These are phyloP conservation scores for Serinus canaria DNA, from an alignment of 2,113 vertebrate genomes.

Conservation along the genomic window DNA sequence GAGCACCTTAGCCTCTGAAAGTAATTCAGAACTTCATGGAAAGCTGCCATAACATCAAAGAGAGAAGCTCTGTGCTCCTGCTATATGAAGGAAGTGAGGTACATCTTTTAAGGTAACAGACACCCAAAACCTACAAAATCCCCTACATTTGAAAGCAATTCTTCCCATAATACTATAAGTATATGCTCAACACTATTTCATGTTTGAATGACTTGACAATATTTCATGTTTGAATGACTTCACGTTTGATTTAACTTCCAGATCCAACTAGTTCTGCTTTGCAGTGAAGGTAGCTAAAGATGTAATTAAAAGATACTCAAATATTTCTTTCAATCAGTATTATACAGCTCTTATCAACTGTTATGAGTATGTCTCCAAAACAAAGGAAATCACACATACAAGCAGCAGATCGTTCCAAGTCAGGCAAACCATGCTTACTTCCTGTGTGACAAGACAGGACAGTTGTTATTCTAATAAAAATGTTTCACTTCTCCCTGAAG, in stretches of 20 bases:
- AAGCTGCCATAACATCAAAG: neutral
- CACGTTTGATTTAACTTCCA: neutral
- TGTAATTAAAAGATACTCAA: neutral
- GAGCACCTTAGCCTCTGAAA: neutral
- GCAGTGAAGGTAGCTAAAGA: neutral
- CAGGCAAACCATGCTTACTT: neutral
- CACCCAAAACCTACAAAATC: neutral
- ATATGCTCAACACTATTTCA: neutral
- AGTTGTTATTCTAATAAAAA: neutral
- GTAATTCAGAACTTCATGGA: neutral
- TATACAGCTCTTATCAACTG: neutral
- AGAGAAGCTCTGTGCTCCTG: neutral
- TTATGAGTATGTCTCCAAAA: neutral
- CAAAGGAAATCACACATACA: neutral
- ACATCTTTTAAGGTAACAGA: neutral
- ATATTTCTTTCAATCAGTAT: neutral
- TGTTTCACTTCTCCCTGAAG: neutral
- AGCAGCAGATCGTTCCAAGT: neutral
- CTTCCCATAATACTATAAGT: neutral
- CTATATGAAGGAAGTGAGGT: neutral
- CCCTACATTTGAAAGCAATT: neutral
- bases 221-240: neutral
- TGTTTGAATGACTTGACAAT: neutral
- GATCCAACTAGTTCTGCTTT: neutral
- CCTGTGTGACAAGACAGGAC: neutral